Percentiles rank a stretch among this genome's conserved stretches.
These are phyloP conservation scores for Andrena praecox DNA, from an alignment of 2,888 invertebrate species.

Conservation along the genomic window DNA sequence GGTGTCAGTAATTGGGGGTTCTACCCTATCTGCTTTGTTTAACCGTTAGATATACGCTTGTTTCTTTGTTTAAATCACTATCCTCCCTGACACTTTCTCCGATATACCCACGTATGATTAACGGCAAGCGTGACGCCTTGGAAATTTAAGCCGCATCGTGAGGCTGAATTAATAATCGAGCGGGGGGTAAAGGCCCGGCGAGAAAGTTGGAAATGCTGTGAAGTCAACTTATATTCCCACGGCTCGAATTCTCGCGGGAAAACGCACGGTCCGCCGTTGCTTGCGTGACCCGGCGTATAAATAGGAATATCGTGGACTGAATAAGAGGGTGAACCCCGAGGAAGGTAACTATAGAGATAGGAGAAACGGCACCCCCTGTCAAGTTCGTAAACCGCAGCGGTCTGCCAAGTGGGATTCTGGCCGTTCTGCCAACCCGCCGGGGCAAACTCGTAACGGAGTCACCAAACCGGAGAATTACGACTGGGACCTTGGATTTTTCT, in stretches of 20 bases:
- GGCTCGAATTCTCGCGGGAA: constrained; percentile 1
- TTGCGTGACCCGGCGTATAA: constrained; percentile 55
- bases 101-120: constrained; percentile 9
- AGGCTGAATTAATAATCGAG: constrained; percentile 1
- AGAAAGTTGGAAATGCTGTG: background rate
- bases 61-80: no score
- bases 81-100: no score
- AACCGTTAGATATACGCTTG: no score
- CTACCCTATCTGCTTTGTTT: no score
- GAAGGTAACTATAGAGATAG: constrained; percentile 27
- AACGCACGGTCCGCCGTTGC: constrained; percentile 3
- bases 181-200: background rate
- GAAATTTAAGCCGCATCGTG: background rate
- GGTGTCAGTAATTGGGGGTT: no score
- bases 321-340: constrained; percentile 47
- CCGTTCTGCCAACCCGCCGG: constrained; percentile 63
- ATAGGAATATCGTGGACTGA: constrained; percentile 64
- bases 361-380: constrained; percentile 59
- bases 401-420: constrained; percentile 77
- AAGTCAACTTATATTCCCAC: constrained; percentile 33
- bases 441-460: constrained; percentile 73
- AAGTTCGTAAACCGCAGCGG: constrained; percentile 75
- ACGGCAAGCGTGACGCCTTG: background rate
- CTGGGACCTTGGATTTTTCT: constrained; percentile 65
- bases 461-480: constrained; percentile 76